phyloP scores from a whole-genome alignment of 2,797 vertebrate species.

The Siniperca scherzeri region DNA sequence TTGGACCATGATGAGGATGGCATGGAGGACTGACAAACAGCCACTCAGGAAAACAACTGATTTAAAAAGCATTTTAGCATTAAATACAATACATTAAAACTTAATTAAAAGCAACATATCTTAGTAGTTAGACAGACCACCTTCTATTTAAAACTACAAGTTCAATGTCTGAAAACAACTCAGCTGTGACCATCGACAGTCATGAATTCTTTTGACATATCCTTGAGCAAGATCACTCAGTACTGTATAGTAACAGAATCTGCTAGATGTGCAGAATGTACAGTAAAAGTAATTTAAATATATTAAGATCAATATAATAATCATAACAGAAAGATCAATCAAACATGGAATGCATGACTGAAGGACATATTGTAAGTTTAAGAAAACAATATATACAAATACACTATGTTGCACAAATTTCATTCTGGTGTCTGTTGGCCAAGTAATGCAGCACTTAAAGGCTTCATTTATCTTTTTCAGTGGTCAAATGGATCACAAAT shows the following conservation, averaged over 20 bases:
- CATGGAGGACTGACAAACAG: constrained; percentile 91
- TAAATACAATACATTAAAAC: neutral
- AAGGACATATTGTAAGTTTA: neutral
- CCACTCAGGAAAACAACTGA: constrained; percentile 74
- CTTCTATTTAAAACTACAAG: neutral
- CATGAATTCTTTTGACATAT: neutral
- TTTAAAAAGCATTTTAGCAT: neutral
- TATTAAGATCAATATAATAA: neutral
- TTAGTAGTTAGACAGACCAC: neutral
- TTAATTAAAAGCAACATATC: neutral
- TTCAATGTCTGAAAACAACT: neutral
- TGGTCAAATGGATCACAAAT: neutral
- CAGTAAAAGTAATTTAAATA: neutral
- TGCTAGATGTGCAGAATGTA: neutral
- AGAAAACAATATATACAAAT: neutral
- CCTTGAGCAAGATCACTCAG: too few relatives aligned
- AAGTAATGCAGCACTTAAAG: neutral
- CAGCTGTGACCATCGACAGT: neutral
- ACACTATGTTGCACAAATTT: neutral
- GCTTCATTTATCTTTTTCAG: neutral
- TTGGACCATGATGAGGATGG: constrained; percentile 98
- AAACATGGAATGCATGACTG: neutral
- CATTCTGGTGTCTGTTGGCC: neutral
- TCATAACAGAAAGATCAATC: neutral
- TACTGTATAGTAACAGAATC: too few relatives aligned